Base-by-base conservation (phyloP, 2,888 invertebrate species). In the Endomychus coccineus region DNA sequence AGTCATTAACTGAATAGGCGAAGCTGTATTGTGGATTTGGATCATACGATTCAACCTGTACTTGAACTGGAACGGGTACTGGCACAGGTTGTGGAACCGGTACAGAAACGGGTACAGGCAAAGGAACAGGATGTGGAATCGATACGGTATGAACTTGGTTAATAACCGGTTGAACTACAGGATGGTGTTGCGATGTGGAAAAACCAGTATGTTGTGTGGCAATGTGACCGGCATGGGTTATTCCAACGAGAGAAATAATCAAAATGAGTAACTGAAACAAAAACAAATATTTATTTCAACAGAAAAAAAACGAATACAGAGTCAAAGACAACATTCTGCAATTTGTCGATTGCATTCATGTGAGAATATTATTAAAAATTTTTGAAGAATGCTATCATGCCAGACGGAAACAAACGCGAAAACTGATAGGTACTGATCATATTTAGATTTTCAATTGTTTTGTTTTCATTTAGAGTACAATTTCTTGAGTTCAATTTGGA, bases 1-100 rank as follows among this genome's bases (percentile, higher is more conserved):
- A 55, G 44, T 65, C 65, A 46, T 64, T 61, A 7, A 65, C 63
- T 16, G 63, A 54, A 47, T 65, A 64, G 4, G 61, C 59, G 40
- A 53, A 65, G 16, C 51, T 58, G 51, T 65, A 65, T 11, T 59
- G 55, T 3, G 64, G 65, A 38, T 61, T 49, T 12, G 61, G 61
- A 43, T 65, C 65, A 47, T 52, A 61, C 1, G 63, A 61, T 42
- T 65, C 64, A 5, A 61, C 51, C 21, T 55, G 45, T 7, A 52
- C 49, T 15, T 54, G 56, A 2, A 58, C 52, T n/a, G 49, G 48
- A 10, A 56, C 40, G 10, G 55, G 52, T 2, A 58, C 51, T 16
- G 51, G 49, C 17, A 48, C 40, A 7, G 34, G 41, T 29, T 24
- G 25, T 25, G 36, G 40, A 27, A 23, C 28, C 28, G 36, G 41